Evolutionary conservation across 2,113 vertebrate genomes (phyloP), one percentile per base, ranked within the genome.

Genomic region (Neodontobutis hainanensis): DNA sequence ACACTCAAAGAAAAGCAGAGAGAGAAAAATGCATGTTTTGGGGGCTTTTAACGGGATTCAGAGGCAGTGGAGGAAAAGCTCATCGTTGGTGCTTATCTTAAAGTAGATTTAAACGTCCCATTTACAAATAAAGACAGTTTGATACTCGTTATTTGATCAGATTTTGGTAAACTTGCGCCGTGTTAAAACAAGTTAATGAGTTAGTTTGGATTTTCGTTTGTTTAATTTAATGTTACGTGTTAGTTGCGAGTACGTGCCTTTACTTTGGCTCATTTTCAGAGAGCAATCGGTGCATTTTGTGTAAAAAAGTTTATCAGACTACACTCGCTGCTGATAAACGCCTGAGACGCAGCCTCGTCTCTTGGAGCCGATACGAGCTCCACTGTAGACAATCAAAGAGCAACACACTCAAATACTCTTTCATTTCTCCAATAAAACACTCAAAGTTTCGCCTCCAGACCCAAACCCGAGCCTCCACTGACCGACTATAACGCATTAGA

Each of bases 241-340:
- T 6, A 35, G 32, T 5, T 8, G 5, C 19, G 11, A 53, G 5
- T 10, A 27, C 4, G 11, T 11, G 32, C 9, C 10, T 34, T 10
- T 11, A 53, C 8, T 34, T 53, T 32, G 11, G 2, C 5, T 49
- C 46, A 9, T 52, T 27, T 9, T 3, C 11, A 36, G 32, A 16
- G 5, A 47, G 15, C 51, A 35, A 50, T 11, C 14, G 0, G 0
- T 57, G 45, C 44, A 19, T 69, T 60, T 63, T 10, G 16, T 15
- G 32, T 14, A 6, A 34, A 42, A 76, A 87, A 85, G 46, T 80
- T 85, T 36, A 61, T 11, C 40, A 40, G 32, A 85, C 64, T 74
- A 70, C 63, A 27, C 15, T 53, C 27, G 11, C 11, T 27, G 3
- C 40, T 36, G 56, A 62, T 36, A 9, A 68, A 70, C 14, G 49